Base-by-base conservation (phyloP, 2,888 invertebrate species). In the Eupithecia abbreviata region DNA sequence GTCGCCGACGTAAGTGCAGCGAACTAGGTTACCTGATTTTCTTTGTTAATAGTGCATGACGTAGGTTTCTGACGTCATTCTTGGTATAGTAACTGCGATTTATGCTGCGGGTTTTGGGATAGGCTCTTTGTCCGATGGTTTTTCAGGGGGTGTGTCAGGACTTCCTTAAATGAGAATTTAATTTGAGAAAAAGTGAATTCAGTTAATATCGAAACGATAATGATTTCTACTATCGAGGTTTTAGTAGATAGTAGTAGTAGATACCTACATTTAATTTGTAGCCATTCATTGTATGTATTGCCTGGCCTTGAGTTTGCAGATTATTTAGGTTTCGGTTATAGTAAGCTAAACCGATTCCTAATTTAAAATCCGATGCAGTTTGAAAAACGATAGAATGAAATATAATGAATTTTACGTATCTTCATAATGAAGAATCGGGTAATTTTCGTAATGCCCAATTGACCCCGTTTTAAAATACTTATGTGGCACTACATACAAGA, bases 11-110 rank as follows among this genome's bases (percentile, higher is more conserved):
- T 90, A 91, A 89, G 90, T 92, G 91, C 92, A 93, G 85, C 88
- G 90, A 94, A 91, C 84, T 94, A 91, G 94, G 94, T 95, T 92
- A 94, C 94, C 94, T 93, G 93, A 91, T 93, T 94, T 91, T 90
- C 92, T 92, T 93, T 92, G 93, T 91, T 91, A 90, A 89, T 89
- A 86, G 87, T 87, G 82, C 89, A 85, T 94, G 94, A 93, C 93
- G 93, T 93, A 91, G 82, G 80, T 84, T 84, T 77, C 84, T 94
- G 94, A 94, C 94, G 94, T 93, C 88, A 91, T 73, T 30, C 72
- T 42, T 65, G 62, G 43, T 51, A 70, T 76, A 78, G 42, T 76
- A 70, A 76, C 76, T 78, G 45, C 15, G 10, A 7, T 69, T 45
- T 72, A 76, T 76, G 15, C 76, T 76, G 70, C 4, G 70, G 65